Conservation (phyloP, 2,888 invertebrate species). For the Morpho achilles region DNA sequence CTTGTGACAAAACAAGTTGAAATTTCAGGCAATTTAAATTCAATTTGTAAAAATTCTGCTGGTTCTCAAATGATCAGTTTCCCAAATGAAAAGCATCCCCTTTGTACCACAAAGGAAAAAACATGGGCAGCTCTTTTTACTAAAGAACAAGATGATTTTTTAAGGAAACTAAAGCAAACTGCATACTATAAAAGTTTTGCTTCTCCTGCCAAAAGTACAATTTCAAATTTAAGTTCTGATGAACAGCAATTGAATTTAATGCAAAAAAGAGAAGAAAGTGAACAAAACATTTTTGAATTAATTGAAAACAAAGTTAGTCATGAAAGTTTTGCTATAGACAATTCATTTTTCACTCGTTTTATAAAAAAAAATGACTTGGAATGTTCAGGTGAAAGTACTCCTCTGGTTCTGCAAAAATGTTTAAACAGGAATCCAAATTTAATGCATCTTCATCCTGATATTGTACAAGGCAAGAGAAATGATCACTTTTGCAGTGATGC, state of each 20-base stretch:
- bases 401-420: conserved; percentile 62
- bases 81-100: conserved; percentile 61
- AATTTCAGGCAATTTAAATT: neutral
- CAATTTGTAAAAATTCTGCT: conserved; percentile 25
- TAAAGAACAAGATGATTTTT: conserved; percentile 67
- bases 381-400: conserved; percentile 66
- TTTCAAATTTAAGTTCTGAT: conserved; percentile 59
- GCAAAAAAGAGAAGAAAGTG: conserved; percentile 75
- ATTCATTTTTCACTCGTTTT: conserved; percentile 80
- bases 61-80: conserved; percentile 25
- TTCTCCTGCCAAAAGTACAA: conserved; percentile 60
- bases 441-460: conserved; percentile 52
- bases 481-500: conserved; percentile 45
- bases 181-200: conserved; percentile 66
- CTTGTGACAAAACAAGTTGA: conserved; percentile 4
- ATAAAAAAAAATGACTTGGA: conserved; percentile 57
- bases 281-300: conserved; percentile 87
- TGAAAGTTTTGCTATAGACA: conserved; percentile 85
- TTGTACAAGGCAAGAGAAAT: conserved; percentile 37
- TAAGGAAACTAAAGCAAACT: conserved; percentile 66
- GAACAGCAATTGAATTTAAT: conserved; percentile 45
- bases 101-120: conserved; percentile 56
- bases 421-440: conserved; percentile 54
- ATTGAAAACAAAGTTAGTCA: conserved; percentile 86
- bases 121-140: conserved; percentile 68